Percentiles rank a stretch among this genome's conserved stretches.
These are phyloP conservation scores for Cryptocephalus primarius DNA, from an alignment of 2,888 invertebrate species.

Conservation along the genomic window DNA sequence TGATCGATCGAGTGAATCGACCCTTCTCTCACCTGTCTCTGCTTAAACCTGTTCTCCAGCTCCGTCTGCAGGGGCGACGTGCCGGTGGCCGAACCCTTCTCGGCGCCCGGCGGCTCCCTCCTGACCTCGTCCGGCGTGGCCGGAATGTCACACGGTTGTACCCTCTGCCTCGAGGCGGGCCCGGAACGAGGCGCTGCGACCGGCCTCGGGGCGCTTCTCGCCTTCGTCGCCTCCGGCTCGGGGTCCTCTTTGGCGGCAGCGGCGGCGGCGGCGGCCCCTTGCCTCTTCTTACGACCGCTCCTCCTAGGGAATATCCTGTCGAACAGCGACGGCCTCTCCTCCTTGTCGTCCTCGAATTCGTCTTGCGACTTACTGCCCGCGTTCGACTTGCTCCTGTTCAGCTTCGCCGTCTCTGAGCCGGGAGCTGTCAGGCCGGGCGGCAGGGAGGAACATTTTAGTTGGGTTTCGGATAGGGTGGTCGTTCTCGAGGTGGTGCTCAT, in stretches of 20 bases:
- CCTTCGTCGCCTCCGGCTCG: conserved; percentile 1
- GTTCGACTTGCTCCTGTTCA: conserved; percentile 40
- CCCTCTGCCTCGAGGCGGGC: conserved; percentile 44
- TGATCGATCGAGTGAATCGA: too few species aligned
- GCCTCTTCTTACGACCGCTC: conserved; percentile 59
- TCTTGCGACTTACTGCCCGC: conserved; percentile 34
- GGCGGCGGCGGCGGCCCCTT: conserved; percentile 1
- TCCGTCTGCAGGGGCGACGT: conserved; percentile 29
- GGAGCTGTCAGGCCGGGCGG: conserved; percentile 51
- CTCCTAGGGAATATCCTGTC: conserved; percentile 56
- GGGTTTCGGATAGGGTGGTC: conserved; percentile 34
- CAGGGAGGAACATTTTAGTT: conserved; percentile 53
- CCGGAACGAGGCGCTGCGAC: conserved; percentile 35
- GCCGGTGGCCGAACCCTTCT: conserved; percentile 7
- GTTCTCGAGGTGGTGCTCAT: conserved; percentile 18
- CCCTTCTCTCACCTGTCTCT: conserved; percentile 19
- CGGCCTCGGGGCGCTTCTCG: conserved; percentile 21
- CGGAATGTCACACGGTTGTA: conserved; percentile 45
- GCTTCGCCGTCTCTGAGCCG: conserved; percentile 40
- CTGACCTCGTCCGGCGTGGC: conserved; percentile 29
- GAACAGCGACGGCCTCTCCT: conserved; percentile 49
- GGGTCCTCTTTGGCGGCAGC: not conserved
- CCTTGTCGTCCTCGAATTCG: conserved; percentile 26
- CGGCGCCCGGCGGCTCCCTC: conserved; percentile 20
- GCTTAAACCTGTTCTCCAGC: conserved; percentile 28